Percentiles rank a stretch among this genome's conserved stretches.
These are phyloP conservation scores for Tauraco erythrolophus DNA, from an alignment of 2,113 vertebrate genomes.

Conservation along the genomic window DNA sequence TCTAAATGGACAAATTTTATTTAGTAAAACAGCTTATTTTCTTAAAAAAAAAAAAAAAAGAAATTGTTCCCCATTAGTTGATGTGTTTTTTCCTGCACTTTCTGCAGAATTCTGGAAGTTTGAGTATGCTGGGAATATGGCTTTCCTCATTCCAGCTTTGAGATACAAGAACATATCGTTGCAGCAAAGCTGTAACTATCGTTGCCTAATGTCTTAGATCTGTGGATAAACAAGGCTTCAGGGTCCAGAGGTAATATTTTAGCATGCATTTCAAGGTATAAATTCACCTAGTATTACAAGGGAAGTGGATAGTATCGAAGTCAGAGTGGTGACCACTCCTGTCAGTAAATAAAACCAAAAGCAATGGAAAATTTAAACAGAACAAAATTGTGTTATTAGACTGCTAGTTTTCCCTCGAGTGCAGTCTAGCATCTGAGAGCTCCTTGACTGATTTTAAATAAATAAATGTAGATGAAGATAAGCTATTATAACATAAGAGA, in stretches of 20 bases:
- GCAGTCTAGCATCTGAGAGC: background rate
- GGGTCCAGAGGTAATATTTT: background rate
- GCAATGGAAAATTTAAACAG: background rate
- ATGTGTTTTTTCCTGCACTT: background rate
- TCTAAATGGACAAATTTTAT: background rate
- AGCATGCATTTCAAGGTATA: background rate
- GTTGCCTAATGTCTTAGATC: background rate
- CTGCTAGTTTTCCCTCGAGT: background rate
- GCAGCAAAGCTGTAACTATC: background rate
- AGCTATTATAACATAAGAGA: background rate
- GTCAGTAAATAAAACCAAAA: background rate
- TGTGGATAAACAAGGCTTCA: background rate
- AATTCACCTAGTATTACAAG: background rate
- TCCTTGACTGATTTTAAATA: background rate
- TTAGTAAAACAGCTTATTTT: background rate
- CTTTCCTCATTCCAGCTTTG: background rate
- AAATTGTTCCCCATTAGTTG: accelerated
- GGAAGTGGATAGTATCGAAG: background rate
- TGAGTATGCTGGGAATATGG: background rate
- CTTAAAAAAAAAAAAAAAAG: background rate
- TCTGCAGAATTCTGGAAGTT: background rate
- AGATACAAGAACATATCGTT: background rate
- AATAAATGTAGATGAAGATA: background rate
- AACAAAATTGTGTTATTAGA: background rate
- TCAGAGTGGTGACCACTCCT: background rate